Evolutionary conservation across 2,888 invertebrate genomes (phyloP).

Genomic region (Agriopis marginaria): DNA sequence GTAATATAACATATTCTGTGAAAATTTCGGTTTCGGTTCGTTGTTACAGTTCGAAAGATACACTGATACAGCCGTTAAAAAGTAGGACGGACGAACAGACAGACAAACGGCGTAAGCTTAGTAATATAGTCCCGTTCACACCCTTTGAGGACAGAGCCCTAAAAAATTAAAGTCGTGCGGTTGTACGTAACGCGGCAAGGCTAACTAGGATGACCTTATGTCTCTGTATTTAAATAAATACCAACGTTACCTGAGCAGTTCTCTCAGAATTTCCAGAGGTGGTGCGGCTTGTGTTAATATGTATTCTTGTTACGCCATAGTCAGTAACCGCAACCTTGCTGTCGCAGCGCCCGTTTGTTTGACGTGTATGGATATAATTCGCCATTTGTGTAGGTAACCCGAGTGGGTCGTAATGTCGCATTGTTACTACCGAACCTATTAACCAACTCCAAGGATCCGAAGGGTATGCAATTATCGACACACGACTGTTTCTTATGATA

Average conservation of each 20-base stretch:
- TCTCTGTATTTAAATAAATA: conserved; percentile 47
- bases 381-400: conserved; percentile 72
- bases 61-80: too few relatives aligned
- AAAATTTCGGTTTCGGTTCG: too few relatives aligned
- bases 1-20: too few relatives aligned
- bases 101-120: too few relatives aligned
- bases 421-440: conserved; percentile 73
- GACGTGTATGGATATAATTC: conserved; percentile 73
- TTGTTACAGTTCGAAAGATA: too few relatives aligned
- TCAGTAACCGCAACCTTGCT: conserved; percentile 72
- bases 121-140: conserved; percentile 19
- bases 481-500: conserved; percentile 65
- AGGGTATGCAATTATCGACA: conserved; percentile 65
- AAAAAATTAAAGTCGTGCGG: conserved; percentile 45
- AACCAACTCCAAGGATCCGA: conserved; percentile 65
- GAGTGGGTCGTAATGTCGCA: conserved; percentile 76
- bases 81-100: too few relatives aligned
- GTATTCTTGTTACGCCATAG: conserved; percentile 64
- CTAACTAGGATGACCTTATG: conserved; percentile 48
- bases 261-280: conserved; percentile 44
- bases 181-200: conserved; percentile 43
- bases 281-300: conserved; percentile 49
- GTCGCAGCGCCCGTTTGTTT: conserved; percentile 71
- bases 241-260: conserved; percentile 45
- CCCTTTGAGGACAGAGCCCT: too few relatives aligned